Evolutionary conservation across 2,113 vertebrate genomes (phyloP).

Genomic region (Crotophaga sulcirostris): DNA sequence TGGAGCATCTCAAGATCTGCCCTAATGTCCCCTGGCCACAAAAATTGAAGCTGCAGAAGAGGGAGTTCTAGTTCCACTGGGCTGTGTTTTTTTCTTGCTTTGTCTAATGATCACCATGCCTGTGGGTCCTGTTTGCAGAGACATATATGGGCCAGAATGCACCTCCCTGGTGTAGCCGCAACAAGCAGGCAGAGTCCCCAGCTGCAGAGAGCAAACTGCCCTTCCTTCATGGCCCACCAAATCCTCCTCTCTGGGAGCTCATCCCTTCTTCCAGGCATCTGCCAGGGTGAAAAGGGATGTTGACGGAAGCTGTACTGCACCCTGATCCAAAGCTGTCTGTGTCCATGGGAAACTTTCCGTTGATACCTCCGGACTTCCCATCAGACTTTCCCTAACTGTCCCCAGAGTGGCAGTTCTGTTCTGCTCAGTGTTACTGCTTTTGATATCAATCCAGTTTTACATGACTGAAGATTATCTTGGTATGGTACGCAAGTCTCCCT

Average conservation of each 20-base stretch:
- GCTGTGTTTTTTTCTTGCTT: not conserved
- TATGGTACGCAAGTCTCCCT: not conserved
- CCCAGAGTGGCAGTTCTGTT: not conserved
- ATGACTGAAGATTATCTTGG: not conserved
- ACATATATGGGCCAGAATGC: not conserved
- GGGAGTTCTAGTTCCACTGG: not conserved
- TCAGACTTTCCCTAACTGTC: not conserved
- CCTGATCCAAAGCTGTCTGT: not conserved
- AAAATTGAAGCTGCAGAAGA: not conserved
- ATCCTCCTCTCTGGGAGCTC: not conserved
- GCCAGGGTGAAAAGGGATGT: not conserved
- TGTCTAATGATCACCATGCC: fast-evolving
- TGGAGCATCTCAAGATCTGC: not conserved
- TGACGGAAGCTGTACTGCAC: not conserved
- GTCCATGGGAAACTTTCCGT: fast-evolving
- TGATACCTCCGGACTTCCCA: not conserved
- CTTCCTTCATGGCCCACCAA: not conserved
- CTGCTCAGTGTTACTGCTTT: not conserved
- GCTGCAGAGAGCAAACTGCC: fast-evolving
- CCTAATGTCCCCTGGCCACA: fast-evolving
- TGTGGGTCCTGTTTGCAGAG: fast-evolving
- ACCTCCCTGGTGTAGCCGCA: fast-evolving
- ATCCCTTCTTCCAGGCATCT: not conserved
- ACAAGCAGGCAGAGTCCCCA: fast-evolving
- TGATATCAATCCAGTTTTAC: not conserved